Conservation (phyloP, 2,888 invertebrate genomes). For the Petrophora chlorosata region DNA sequence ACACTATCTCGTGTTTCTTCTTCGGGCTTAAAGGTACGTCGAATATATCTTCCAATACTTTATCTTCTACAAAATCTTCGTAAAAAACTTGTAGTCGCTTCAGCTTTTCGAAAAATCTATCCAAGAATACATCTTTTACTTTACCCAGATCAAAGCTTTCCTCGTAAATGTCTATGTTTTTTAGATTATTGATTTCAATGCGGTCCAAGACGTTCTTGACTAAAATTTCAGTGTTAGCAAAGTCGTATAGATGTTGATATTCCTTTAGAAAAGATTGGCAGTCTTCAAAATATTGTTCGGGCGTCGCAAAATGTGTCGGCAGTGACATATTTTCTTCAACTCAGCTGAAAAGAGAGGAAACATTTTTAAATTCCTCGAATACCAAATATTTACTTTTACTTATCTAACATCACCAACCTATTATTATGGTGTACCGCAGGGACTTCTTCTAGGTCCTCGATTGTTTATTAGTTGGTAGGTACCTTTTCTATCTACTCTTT, state of each 20-base stretch:
- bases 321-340: conserved; percentile 60
- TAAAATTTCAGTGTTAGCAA: conserved; percentile 86
- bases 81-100: conserved; percentile 45
- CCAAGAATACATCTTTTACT: conserved; percentile 45
- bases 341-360: too few relatives aligned
- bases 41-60: conserved; percentile 41
- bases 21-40: conserved; percentile 80
- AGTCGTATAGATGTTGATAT: conserved; percentile 85
- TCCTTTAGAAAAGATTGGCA: conserved; percentile 82
- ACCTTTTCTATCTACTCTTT: too few relatives aligned
- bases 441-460: background rate
- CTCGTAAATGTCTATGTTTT: conserved; percentile 44
- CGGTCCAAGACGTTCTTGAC: conserved; percentile 77
- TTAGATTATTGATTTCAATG: conserved; percentile 71
- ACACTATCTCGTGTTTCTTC: conserved; percentile 88
- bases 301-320: conserved; percentile 49
- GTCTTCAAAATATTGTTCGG: conserved; percentile 81
- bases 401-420: background rate
- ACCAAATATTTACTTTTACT: too few relatives aligned
- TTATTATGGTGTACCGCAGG: background rate
- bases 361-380: too few relatives aligned
- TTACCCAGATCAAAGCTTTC: conserved; percentile 41
- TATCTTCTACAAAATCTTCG: conserved; percentile 40
- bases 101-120: conserved; percentile 48
- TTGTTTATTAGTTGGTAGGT: background rate